Evolutionary conservation across 2,797 vertebrate genomes (phyloP), one percentile per base, ranked within the genome.

Genomic region (Podargus strigoides): DNA sequence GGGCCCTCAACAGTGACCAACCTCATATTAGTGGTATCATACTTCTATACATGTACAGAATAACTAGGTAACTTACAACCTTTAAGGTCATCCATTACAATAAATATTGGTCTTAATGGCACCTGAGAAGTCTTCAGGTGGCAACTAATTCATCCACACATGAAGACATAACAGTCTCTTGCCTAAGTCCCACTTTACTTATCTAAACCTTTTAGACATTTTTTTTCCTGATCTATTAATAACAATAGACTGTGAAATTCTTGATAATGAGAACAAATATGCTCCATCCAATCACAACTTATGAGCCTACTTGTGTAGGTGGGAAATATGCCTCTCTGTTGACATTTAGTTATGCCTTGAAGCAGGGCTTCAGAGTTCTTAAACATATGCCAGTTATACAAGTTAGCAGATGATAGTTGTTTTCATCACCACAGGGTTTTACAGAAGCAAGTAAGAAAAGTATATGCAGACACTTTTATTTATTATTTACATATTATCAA

Each of bases 401-500:
- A 94, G 93, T 83, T 78, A 89, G 60, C 79, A 95, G 94, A 93
- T 90, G 90, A 94, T 87, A 78, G 79, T 6, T 80, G 84, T 95
- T 96, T 97, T 96, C 93, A 95, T 95, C 90, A 95, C 92, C 81
- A 94, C 28, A 1, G 87, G 63, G 46, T n/a, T 94, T 92, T 95
- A 93, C 23, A 92, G 82, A 85, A 87, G 60, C 52, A 72, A 68
- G 34, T 83, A 92, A 93, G 69, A 72, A 87, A 93, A 85, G 64
- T 89, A 85, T 93, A 85, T 85, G 63, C 63, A 94, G 92, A 75
- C 50, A 86, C 36, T 72, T 88, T 72, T 94, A 93, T 95, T 94
- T 96, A 94, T 93, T 96, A 93, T 97, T 95, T 94, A 92, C 87
- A 94, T 95, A 90, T 78, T 91, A 94, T 95, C 94, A 96, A 95